A percentile compares a stretch with the other conserved stretches of the same genome.
phyloP scores from a whole-genome alignment of 2,888 invertebrate genomes.

The Choristoneura rosaceana region DNA sequence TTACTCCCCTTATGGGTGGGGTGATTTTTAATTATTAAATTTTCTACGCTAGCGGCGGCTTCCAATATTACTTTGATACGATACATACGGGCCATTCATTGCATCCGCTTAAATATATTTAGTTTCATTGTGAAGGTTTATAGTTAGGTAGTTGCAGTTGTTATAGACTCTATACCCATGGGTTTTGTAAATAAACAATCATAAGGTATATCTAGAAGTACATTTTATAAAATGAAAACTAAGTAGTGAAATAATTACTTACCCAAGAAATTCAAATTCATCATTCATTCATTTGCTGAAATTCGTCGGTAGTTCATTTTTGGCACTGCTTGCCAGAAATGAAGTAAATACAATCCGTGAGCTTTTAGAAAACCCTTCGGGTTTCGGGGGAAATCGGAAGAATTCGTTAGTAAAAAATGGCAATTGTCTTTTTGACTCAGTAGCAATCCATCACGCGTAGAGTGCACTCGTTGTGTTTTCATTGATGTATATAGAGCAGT shows the following conservation, averaged over 20 bases:
- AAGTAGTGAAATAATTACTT: background rate
- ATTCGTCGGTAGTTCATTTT: background rate
- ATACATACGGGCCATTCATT: slow-evolving; percentile 43
- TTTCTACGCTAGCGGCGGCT: slow-evolving; percentile 76
- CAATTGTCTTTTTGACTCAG: no score
- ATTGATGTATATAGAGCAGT: no score
- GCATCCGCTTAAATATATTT: slow-evolving; percentile 14
- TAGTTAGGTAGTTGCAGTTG: background rate
- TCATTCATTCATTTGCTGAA: background rate
- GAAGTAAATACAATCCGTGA: no score
- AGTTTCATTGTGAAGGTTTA: background rate
- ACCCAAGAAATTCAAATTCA: background rate
- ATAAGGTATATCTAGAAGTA: background rate
- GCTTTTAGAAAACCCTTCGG: no score
- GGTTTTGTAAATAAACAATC: background rate
- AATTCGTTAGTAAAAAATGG: no score
- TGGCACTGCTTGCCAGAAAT: background rate
- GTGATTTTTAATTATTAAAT: slow-evolving; percentile 85
- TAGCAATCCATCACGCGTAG: no score
- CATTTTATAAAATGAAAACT: background rate
- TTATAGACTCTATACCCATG: background rate
- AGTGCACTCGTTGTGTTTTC: no score
- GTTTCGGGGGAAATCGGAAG: no score
- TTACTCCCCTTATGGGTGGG: slow-evolving; percentile 69
- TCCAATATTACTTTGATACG: slow-evolving; percentile 77